Percentiles rank a stretch among this genome's conserved stretches.
Evolutionary conservation across 2,113 vertebrate species (phyloP).

Genomic region (Mesitornis unicolor): DNA sequence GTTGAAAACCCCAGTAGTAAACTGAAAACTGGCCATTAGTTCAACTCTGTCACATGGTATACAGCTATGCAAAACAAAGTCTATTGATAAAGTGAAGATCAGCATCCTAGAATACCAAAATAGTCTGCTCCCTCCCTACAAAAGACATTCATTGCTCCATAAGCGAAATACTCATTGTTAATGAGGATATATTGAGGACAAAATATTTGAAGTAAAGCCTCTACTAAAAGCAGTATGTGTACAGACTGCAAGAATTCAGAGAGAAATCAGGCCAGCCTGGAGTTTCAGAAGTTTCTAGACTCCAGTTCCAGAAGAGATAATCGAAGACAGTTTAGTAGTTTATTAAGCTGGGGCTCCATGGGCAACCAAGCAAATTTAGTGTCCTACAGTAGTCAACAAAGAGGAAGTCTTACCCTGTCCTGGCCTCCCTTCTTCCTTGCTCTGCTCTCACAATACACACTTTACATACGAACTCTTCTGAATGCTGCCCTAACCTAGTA

Average conservation of each 20-base stretch:
- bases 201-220: background rate
- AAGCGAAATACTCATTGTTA: background rate
- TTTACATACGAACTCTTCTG: background rate
- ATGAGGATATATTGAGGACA: background rate
- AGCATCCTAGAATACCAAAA: background rate
- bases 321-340: background rate
- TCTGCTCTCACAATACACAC: background rate
- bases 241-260: background rate
- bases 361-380: background rate
- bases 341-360: background rate
- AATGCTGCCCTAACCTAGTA: background rate
- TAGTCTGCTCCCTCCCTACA: background rate
- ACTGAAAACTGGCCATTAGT: background rate
- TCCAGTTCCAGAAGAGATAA: background rate
- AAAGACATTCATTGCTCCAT: background rate
- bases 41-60: background rate
- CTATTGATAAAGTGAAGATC: background rate
- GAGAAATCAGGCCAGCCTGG: background rate
- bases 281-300: background rate
- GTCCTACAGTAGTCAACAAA: background rate
- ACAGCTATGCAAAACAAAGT: background rate
- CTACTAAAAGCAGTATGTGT: background rate
- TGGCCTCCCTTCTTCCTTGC: background rate
- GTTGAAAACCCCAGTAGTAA: background rate
- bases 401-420: background rate